Base-by-base conservation (phyloP, 2,888 invertebrate species). In the Lepetodrilus schrolli region DNA sequence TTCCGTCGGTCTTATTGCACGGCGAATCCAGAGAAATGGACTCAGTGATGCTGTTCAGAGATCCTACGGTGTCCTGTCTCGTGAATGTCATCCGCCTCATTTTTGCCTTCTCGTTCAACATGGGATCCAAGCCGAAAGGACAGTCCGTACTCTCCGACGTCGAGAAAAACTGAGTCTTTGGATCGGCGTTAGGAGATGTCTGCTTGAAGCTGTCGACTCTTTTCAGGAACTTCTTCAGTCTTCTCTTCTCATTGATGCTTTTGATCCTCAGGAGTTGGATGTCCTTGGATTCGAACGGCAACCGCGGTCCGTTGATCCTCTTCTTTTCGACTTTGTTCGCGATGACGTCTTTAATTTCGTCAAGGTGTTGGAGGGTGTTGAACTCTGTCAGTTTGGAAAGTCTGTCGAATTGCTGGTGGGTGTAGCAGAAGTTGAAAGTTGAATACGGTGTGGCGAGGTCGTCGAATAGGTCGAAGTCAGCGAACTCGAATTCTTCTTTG, bases 351-450 rank as follows among this genome's bases (percentile, higher is more conserved):
- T 88, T 89, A n/a, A 91, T 89, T 4, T 83, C 81, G 38, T 90
- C 87, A 34, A 90, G 69, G 73, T 89, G 86, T n/a, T 85, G 74
- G 13, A 88, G 78, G 0, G 91, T 90, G 83, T 91, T 91, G 81
- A 90, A 92, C 80, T 91, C 91, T 78, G 89, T 90, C 43, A 92
- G 83, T 75, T 90, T 78, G n/a, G 89, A 83, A 37, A 92, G 82
- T n/a, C 91, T 84, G 65, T 91, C 89, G 80, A 91, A 91, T 68
- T 89, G 87, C 26, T 82, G 73, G 36, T 89, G 81, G 0, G 88
- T 84, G 82, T 91, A 92, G 43, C 86, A 88, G 82, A 92, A 91
- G 81, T 91, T 91, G 81, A 90, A 91, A n/a, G 91, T 90, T 5
- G 91, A 90, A 79, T 90, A 92, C 1, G 91, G 87, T 4, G 88